A percentile compares a stretch with the other conserved stretches of the same genome.
Conservation (phyloP, 2,888 invertebrate genomes). For the Meteorus cinctellus region DNA sequence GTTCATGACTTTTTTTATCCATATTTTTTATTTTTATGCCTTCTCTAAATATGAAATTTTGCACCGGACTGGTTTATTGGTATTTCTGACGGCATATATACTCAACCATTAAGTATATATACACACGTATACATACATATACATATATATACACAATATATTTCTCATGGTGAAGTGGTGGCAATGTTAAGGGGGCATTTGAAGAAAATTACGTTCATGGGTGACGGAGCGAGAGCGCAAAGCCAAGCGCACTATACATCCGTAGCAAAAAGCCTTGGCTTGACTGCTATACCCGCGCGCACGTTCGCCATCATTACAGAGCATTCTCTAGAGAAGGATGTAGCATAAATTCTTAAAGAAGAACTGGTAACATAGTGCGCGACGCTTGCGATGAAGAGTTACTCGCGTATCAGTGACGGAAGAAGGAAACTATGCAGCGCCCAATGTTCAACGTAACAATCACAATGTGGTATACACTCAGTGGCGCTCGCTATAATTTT, state of each 20-base stretch:
- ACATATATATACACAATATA: conserved; percentile 6
- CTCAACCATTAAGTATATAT: conserved; percentile 3
- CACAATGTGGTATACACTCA: conserved; percentile 20
- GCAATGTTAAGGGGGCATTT: conserved; percentile 17
- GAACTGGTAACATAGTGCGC: conserved; percentile 18
- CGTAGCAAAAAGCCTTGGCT: conserved; percentile 30
- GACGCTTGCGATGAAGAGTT: background rate
- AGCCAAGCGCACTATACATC: conserved; percentile 23
- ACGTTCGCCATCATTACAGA: conserved; percentile 37
- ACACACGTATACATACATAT: background rate
- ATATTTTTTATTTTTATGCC: background rate
- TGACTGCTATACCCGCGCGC: conserved; percentile 21
- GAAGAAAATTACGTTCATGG: conserved; percentile 28
- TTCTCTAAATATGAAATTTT: background rate
- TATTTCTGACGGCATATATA: conserved; percentile 4
- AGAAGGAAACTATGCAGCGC: conserved; percentile 10
- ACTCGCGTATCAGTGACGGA: conserved; percentile 19
- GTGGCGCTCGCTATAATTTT: conserved; percentile 59
- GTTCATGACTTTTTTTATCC: background rate
- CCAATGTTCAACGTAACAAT: conserved; percentile 15
- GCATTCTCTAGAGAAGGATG: conserved; percentile 32
- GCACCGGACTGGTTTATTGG: conserved; percentile 1
- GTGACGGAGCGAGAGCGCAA: conserved; percentile 18
- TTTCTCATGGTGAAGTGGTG: conserved; percentile 7
- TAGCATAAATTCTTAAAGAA: conserved; percentile 22